phyloP scores from a whole-genome alignment of 2,113 vertebrate species.

The Rhipidura dahli region DNA sequence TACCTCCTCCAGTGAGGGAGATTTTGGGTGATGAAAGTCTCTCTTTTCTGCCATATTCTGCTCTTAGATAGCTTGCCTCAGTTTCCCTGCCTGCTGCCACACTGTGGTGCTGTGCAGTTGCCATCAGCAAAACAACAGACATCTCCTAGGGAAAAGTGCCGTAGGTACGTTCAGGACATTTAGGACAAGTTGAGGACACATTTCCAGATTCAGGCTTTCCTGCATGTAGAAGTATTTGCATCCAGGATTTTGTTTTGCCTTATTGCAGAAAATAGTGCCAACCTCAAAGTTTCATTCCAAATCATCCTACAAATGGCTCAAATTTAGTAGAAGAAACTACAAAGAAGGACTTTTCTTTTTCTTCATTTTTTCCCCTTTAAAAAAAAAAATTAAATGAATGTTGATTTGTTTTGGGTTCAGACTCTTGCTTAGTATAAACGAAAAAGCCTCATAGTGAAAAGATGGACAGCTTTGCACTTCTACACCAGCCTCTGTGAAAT shows the following conservation, averaged over 20 bases:
- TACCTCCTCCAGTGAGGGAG: background rate
- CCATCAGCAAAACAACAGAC: background rate
- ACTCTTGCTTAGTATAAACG: background rate
- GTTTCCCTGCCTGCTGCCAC: background rate
- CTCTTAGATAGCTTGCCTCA: background rate
- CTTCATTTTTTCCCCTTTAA: rapidly evolving
- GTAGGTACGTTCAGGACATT: background rate
- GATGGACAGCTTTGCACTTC: background rate
- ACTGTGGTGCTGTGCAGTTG: background rate
- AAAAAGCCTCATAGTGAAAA: background rate
- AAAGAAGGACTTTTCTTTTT: background rate
- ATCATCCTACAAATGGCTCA: background rate
- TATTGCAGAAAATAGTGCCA: background rate
- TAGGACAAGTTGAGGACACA: background rate
- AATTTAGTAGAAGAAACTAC: background rate
- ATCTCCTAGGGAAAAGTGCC: background rate
- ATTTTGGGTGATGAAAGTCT: background rate
- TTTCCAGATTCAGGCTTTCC: background rate
- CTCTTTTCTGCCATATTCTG: background rate
- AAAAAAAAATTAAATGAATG: too few species aligned
- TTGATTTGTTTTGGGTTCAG: background rate
- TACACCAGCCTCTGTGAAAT: background rate
- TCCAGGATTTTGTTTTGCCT: background rate
- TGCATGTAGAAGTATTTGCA: background rate
- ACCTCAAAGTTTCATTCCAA: background rate